Conservation (phyloP, 2,888 invertebrate species). For the Podotricha telesiphe region DNA sequence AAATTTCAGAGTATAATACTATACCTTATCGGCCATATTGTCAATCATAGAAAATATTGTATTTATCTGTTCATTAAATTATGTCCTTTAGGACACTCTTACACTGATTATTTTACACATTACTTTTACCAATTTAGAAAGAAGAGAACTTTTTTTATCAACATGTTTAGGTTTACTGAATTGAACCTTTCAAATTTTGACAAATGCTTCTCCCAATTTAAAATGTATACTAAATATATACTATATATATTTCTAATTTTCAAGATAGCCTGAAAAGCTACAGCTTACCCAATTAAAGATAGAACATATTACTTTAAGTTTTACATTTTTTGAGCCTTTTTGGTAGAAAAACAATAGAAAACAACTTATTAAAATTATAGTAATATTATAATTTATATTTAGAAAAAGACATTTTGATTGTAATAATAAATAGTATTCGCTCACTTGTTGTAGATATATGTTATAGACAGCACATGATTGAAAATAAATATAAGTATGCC, state of each 20-base stretch:
- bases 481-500: slow-evolving; percentile 41
- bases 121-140: no score
- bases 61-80: no score
- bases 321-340: not conserved
- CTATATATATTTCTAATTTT: not conserved
- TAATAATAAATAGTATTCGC: slow-evolving; percentile 8
- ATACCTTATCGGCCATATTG: not conserved
- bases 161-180: no score
- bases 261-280: slow-evolving; percentile 6
- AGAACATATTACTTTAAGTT: slow-evolving; percentile 5
- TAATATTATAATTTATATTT: slow-evolving; percentile 10
- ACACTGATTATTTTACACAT: no score
- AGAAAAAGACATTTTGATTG: slow-evolving; percentile 4
- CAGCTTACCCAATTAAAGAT: not conserved
- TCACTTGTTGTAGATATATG: slow-evolving; percentile 38
- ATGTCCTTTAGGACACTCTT: no score
- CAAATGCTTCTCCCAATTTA: no score
- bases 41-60: not conserved
- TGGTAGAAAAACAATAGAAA: not conserved
- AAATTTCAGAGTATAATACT: not conserved
- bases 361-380: not conserved
- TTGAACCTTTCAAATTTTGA: no score
- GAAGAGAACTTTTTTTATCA: no score
- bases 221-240: not conserved
- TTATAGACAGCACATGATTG: slow-evolving; percentile 44